phyloP scores from a whole-genome alignment of 1,140 invertebrate species.

The Brachionus manjavacas region DNA sequence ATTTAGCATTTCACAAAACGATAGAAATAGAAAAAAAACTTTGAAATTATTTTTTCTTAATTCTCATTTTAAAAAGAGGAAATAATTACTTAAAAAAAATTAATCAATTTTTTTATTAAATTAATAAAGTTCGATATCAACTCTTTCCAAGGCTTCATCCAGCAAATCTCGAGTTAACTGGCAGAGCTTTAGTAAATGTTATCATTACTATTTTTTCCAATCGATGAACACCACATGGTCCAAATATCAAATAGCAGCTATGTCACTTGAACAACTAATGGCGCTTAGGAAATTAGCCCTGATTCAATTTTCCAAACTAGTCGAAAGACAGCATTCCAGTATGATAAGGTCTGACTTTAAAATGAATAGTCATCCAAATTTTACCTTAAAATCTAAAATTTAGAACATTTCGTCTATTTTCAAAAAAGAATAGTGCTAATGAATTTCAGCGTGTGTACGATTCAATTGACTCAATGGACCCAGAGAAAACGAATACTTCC shows the following conservation, averaged over 20 bases:
- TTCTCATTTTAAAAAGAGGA: too few relatives aligned
- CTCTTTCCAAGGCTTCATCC: constrained; percentile 24
- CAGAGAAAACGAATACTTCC: not conserved
- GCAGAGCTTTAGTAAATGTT: constrained; percentile 37
- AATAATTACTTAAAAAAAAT: not conserved
- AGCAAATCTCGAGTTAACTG: constrained; percentile 32
- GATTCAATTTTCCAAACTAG: constrained; percentile 11
- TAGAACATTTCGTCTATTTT: constrained; percentile 31
- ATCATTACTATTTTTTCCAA: constrained; percentile 35
- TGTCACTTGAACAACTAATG: constrained; percentile 26
- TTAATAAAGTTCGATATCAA: constrained; percentile 1
- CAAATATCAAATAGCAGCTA: constrained; percentile 35
- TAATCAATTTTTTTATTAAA: not conserved
- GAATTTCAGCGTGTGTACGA: constrained; percentile 18
- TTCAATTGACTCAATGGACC: not conserved
- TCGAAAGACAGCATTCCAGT: constrained; percentile 25
- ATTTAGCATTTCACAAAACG: too few relatives aligned
- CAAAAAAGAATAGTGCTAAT: constrained; percentile 15
- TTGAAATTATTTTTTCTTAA: too few relatives aligned
- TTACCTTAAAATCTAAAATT: not conserved
- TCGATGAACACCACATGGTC: constrained; percentile 32
- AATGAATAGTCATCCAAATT: not conserved
- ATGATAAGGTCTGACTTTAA: not conserved
- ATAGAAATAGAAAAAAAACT: too few relatives aligned
- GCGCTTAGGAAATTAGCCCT: constrained; percentile 3